Percentiles rank a stretch among this genome's conserved stretches.
phyloP scores from a whole-genome alignment of 2,113 vertebrate genomes.

The Strigops habroptila region DNA sequence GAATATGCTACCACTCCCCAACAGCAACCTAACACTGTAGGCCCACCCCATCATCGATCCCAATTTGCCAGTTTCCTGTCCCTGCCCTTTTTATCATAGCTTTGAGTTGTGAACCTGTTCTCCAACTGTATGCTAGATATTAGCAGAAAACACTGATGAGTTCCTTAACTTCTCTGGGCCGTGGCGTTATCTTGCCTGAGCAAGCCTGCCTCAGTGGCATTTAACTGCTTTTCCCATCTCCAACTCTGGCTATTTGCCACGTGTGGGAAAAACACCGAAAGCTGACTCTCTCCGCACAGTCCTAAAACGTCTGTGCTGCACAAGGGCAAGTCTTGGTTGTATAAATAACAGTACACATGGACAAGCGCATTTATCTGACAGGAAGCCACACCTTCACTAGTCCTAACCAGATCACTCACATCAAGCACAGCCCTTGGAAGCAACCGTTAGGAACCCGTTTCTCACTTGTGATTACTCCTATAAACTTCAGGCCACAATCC shows the following conservation, averaged over 20 bases:
- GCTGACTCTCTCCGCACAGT: not conserved
- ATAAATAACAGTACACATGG: accelerated
- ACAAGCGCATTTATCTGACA: not conserved
- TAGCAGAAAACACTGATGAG: not conserved
- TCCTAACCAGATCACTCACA: accelerated
- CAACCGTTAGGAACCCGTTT: accelerated
- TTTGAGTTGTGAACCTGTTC: not conserved
- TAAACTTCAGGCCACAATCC: not conserved
- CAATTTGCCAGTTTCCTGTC: not conserved
- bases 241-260: not conserved
- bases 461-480: not conserved
- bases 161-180: not conserved
- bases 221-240: not conserved
- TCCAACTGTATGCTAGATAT: not conserved
- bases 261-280: not conserved
- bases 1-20: not conserved
- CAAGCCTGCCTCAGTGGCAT: not conserved
- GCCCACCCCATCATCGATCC: not conserved
- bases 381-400: not conserved
- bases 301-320: accelerated
- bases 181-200: not conserved
- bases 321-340: too few relatives aligned
- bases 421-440: not conserved
- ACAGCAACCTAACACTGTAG: not conserved
- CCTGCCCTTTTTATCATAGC: not conserved